Conservation (phyloP, 1,140 invertebrate genomes). For the Drosophila trapezifrons region DNA sequence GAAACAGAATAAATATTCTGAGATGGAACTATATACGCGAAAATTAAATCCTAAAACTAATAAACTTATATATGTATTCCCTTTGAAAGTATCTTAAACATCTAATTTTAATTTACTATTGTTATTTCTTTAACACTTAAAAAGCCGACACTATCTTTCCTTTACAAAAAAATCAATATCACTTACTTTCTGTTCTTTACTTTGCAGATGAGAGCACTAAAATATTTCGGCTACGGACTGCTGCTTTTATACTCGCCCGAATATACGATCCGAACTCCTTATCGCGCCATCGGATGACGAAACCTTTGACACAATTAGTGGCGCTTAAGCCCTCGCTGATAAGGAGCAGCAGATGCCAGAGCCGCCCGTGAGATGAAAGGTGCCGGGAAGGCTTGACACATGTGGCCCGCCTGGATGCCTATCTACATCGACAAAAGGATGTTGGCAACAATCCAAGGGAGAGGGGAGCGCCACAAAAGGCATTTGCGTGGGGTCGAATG, state of each 20-base stretch:
- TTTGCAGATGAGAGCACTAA: constrained; percentile 53
- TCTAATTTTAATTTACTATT: background rate
- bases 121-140: background rate
- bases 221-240: constrained; percentile 26
- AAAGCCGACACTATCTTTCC: too few species aligned
- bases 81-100: too few species aligned
- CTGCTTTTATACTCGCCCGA: constrained; percentile 61
- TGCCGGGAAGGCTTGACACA: constrained; percentile 59
- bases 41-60: too few species aligned
- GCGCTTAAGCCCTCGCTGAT: constrained; percentile 51
- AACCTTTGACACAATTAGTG: constrained; percentile 75
- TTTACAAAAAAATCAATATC: background rate
- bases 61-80: too few species aligned
- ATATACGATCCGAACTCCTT: constrained; percentile 13
- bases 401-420: constrained; percentile 35
- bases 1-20: too few species aligned
- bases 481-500: constrained; percentile 44
- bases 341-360: constrained; percentile 36
- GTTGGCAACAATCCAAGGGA: constrained; percentile 42
- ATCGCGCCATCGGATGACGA: constrained; percentile 20
- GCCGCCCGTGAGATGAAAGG: constrained; percentile 15
- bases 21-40: too few species aligned
- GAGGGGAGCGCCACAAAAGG: constrained; percentile 55
- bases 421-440: constrained; percentile 46
- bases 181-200: constrained; percentile 39